Evolutionary conservation across 2,888 invertebrate genomes (phyloP), one percentile per base, ranked within the genome.

Genomic region (Metacarcinus magister): DNA sequence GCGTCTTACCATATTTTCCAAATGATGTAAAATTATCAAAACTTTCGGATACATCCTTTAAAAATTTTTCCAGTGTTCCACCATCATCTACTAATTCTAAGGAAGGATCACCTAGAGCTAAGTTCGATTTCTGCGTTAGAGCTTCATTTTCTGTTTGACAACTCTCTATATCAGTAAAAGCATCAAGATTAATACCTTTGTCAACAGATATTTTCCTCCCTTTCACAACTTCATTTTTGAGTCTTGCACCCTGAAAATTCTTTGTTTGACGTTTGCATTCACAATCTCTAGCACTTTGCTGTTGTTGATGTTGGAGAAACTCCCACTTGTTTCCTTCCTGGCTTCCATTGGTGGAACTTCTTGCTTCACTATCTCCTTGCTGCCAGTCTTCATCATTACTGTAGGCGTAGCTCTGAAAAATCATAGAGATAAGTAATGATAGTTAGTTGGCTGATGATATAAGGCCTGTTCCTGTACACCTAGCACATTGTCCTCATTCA

Each of bases 1-100:
- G 95, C 10, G 96, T 96, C 60, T 96, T 96, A 3, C 96, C 96
- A 46, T 96, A 96, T 90, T 96, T 96, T n/a, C 96, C 96, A 60
- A 95, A 96, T 1, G 96, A 95, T 28, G 92, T 95, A 43, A 96
- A 87, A 67, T 60, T 92, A 67, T 95, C 96, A n/a, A 95, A 96
- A 60, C 95, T 93, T 23, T 95, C 95, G 0, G 96, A 95, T 10
- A 96, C 96, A 95, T 96, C 96, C 60, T 96, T 95, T 67, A 96
- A 54, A 46, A 96, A 96, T 60, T 96, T 96, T 23, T 90, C 96
- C 13, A 96, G 32, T 32, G 48, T 92, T 16, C 94, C 95, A 48
- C 95, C 95, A 89, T 96, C 90, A 93, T 96, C 95, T 13, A 48
- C 16, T 19, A 92, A 54, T 16, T 96, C 23, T 19, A 92, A 48